Conservation (phyloP, 2,797 vertebrate genomes). For the Rhynchotus rufescens region DNA sequence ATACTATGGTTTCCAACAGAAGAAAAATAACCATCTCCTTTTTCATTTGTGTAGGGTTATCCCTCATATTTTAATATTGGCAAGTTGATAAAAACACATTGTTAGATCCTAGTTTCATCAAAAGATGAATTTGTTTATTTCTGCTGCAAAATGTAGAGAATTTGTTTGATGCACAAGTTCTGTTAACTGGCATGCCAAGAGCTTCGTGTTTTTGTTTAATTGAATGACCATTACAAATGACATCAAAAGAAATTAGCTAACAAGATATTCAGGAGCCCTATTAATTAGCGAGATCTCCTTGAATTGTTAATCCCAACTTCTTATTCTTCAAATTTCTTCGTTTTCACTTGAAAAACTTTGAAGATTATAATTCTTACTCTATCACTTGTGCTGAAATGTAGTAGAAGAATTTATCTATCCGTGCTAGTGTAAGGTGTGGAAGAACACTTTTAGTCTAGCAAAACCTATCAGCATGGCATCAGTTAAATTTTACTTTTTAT, state of each 20-base stretch:
- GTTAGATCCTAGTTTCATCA: constrained; percentile 50
- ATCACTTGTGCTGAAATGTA: neutral
- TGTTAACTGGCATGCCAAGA: neutral
- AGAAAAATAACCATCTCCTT: constrained; percentile 16
- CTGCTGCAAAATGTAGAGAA: constrained; percentile 31
- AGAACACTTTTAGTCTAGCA: neutral
- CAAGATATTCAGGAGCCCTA: neutral
- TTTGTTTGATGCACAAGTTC: constrained; percentile 1
- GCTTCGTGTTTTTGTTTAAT: constrained; percentile 47
- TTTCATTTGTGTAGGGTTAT: constrained; percentile 12
- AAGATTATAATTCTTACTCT: neutral
- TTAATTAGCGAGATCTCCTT: constrained; percentile 48
- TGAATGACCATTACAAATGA: constrained; percentile 28
- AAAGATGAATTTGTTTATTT: constrained; percentile 48
- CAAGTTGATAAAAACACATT: constrained; percentile 59
- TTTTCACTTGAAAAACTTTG: neutral
- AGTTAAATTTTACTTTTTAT: neutral
- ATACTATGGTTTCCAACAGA: constrained; percentile 44
- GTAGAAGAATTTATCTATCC: neutral
- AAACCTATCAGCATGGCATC: neutral
- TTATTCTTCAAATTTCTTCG: neutral
- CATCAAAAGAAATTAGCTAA: constrained; percentile 30
- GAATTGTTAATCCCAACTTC: constrained; percentile 28
- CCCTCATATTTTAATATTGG: constrained; percentile 50
- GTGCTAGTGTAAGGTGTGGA: neutral